A percentile compares a stretch with the other conserved stretches of the same genome.
Conservation (phyloP, 2,797 vertebrate species). For the Cephalopachus bancanus region DNA sequence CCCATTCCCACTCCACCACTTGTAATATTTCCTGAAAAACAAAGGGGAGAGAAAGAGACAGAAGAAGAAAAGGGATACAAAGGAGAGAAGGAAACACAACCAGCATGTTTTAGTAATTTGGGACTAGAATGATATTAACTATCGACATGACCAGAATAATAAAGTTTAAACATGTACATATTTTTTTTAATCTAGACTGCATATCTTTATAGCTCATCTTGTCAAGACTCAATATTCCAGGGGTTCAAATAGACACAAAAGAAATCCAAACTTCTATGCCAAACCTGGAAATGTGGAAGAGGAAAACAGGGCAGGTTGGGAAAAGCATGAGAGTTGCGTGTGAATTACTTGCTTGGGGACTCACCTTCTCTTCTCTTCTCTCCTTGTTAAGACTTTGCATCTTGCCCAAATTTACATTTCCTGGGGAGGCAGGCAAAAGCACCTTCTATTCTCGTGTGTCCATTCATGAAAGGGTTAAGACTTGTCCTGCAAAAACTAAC, state of each 20-base stretch:
- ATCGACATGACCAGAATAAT: not conserved
- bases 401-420: not conserved
- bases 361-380: not conserved
- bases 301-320: not conserved
- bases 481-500: not conserved
- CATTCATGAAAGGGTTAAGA: not conserved
- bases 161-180: not conserved
- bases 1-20: not conserved
- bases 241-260: constrained; percentile 2
- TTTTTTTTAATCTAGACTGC: not conserved
- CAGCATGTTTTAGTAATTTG: constrained; percentile 2
- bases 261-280: not conserved
- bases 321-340: not conserved
- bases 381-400: not conserved
- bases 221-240: not conserved
- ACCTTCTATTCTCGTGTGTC: not conserved
- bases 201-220: not conserved
- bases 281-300: not conserved
- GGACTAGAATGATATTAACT: not conserved
- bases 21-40: not conserved
- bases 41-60: not conserved
- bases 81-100: constrained; percentile 20
- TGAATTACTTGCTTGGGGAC: not conserved
- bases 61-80: not conserved
- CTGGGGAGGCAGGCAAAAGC: not conserved